Evolutionary conservation across 2,113 vertebrate species (phyloP), one percentile per base, ranked within the genome.

Genomic region (Propithecus coquereli): DNA sequence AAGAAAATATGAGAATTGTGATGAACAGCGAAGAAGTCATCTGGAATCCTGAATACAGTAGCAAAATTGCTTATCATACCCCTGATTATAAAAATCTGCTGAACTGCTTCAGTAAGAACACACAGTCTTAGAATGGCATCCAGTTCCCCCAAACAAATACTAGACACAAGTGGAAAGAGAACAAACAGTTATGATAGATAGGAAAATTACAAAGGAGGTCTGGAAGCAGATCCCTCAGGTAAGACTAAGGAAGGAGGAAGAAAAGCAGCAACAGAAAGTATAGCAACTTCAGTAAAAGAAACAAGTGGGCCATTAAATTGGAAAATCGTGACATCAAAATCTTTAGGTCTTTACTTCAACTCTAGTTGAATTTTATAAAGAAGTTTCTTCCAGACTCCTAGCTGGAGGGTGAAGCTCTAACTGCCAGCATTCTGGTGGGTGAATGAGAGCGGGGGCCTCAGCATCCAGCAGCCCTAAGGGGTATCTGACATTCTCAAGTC

Each of bases 121-220:
- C 54, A 66, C 16, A 94, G 97, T 96, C 92, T 95, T 66, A 20
- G 87, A 93, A 95, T 87, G 81, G 77, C 82, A 90, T 91, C 59
- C 71, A 47, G 83, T 70, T 90, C 52, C 66, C 61, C 89, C 76
- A 97, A 97, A 98, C 86, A 97, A 92, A 96, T 6, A 90, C 57
- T 87, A 77, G 54, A 91, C 59, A 94, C 25, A 70, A 91, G 89
- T 76, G 5, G 6, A 94, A 63, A 91, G 45, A 91, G 93, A 89
- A 86, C 95, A 88, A 94, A 96, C 66, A 89, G 91, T 95, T 94
- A 76, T 37, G 63, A 52, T 54, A 88, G 94, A 96, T 83, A 97
- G 91, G 65, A 96, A 88, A 87, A 47, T 93, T 85, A 77, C 76
- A 87, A 61, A 82, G 85, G 59, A 77, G 47, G 92, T 52, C 61